These are phyloP conservation scores for Pyrocoelia pectoralis DNA, from an alignment of 2,888 invertebrate genomes.

Conservation along the genomic window DNA sequence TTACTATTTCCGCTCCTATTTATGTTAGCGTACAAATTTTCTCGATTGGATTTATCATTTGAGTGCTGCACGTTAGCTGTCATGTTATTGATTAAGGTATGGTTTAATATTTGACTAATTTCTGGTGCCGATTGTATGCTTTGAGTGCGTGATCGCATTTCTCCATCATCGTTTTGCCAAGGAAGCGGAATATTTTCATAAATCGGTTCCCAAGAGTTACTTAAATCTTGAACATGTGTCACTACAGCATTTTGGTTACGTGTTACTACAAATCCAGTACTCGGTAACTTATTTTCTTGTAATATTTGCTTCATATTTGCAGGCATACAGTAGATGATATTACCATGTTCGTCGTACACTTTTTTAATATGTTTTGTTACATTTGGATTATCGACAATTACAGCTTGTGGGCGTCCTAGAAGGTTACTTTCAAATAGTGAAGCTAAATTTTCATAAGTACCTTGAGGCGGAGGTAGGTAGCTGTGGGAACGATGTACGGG, in stretches of 20 bases:
- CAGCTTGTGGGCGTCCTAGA: conserved; percentile 54
- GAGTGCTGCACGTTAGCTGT: conserved; percentile 41
- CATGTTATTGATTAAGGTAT: conserved; percentile 49
- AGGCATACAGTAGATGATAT: conserved; percentile 71
- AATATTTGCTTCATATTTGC: conserved; percentile 60
- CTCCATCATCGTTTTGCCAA: conserved; percentile 62
- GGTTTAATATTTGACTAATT: conserved; percentile 55
- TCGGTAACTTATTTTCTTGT: conserved; percentile 57
- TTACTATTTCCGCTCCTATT: conserved; percentile 38
- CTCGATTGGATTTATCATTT: conserved; percentile 46
- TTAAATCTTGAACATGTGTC: conserved; percentile 53
- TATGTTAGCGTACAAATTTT: conserved; percentile 56
- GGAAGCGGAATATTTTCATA: conserved; percentile 83
- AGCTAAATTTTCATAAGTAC: conserved; percentile 77
- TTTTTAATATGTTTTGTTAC: conserved; percentile 69
- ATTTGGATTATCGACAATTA: conserved; percentile 67
- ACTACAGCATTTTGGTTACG: conserved; percentile 59
- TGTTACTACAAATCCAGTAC: conserved; percentile 62
- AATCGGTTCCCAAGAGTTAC: conserved; percentile 73
- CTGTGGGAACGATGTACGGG: conserved; percentile 58
- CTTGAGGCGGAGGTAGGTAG: conserved; percentile 59
- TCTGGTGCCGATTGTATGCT: conserved; percentile 78
- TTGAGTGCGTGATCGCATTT: conserved; percentile 65
- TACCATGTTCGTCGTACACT: conserved; percentile 69
- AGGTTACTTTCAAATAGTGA: conserved; percentile 64